Evolutionary conservation across 2,797 vertebrate genomes (phyloP).

Genomic region (Pampus argenteus): DNA sequence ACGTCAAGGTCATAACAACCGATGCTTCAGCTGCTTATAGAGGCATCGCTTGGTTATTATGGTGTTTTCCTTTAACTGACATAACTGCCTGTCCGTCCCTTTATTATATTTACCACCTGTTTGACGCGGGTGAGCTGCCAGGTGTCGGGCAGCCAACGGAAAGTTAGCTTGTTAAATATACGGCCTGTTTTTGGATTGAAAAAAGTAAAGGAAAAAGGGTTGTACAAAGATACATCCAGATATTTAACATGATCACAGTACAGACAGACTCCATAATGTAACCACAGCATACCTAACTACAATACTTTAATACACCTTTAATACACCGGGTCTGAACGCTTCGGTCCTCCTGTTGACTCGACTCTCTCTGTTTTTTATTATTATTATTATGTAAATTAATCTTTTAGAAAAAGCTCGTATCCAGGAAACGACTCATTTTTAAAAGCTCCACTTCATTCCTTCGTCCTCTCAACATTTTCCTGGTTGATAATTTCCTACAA

Average conservation of each 20-base stretch:
- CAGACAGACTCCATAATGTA: no score
- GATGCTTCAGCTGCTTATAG: conserved; percentile 49
- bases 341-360: no score
- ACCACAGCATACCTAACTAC: no score
- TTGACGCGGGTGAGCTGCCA: not conserved
- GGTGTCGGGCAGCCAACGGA: not conserved
- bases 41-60: conserved; percentile 28
- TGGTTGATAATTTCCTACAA: not conserved
- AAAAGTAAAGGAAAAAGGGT: no score
- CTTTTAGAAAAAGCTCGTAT: not conserved
- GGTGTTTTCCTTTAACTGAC: conserved; percentile 39
- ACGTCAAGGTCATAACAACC: not conserved
- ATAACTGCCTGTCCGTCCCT: conserved; percentile 20
- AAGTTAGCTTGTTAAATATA: not conserved
- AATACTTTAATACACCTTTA: no score
- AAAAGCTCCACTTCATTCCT: not conserved
- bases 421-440: not conserved
- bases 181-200: no score
- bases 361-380: no score
- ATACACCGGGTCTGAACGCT: no score
- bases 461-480: not conserved
- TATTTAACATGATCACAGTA: not conserved
- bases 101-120: conserved; percentile 16
- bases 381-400: no score
- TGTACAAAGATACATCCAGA: no score